Conservation (phyloP, 64 coral and sea anemone species). For the Stichodactyla helianthus region DNA sequence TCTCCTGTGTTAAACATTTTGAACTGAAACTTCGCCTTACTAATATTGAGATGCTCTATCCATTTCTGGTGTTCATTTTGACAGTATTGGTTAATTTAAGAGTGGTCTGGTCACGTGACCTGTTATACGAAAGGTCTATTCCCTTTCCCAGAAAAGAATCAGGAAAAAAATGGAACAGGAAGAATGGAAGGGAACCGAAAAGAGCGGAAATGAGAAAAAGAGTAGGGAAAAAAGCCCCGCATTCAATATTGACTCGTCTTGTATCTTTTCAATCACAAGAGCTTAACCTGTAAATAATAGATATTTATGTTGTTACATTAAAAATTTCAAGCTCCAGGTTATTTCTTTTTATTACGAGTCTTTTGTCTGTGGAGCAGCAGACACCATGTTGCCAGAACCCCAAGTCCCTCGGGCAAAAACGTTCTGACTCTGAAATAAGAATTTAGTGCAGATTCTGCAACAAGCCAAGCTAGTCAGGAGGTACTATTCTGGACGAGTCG, state of each 20-base stretch:
- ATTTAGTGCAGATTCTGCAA: background rate
- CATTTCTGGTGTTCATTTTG: no score
- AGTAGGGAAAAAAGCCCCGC: background rate
- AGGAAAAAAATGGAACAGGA: background rate
- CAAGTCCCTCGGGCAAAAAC: background rate
- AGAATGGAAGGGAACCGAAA: background rate
- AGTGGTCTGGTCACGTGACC: no score
- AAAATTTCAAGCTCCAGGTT: background rate
- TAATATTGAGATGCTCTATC: no score
- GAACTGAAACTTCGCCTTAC: no score
- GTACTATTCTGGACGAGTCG: no score
- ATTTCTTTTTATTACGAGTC: background rate
- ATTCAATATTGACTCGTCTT: background rate
- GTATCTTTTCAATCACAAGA: background rate
- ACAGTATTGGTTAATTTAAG: no score
- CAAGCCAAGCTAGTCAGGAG: no score
- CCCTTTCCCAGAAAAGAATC: no score
- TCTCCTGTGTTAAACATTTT: no score
- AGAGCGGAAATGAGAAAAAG: background rate
- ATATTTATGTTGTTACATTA: slow-evolving; percentile 1
- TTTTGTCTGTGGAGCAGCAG: background rate
- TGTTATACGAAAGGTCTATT: no score
- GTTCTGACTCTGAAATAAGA: background rate
- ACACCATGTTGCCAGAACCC: background rate
- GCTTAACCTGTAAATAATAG: background rate